Evolutionary conservation across 2,888 invertebrate species (phyloP), one percentile per base, ranked within the genome.

Genomic region (Ennomos erosarius): DNA sequence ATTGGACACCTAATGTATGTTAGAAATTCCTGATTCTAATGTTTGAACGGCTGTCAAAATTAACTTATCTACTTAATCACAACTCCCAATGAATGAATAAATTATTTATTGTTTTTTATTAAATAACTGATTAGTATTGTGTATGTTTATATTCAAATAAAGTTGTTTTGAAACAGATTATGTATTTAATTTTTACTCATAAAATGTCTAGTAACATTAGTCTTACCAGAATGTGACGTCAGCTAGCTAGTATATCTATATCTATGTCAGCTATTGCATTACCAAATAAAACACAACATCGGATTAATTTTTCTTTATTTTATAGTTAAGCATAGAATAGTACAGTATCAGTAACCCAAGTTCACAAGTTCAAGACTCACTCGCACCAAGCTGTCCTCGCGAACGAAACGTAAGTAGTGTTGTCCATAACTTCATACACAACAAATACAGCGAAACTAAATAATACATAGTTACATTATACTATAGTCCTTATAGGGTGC

Each of bases 281-380:
- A 8, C 36, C 10, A 40, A 62, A 67, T 75, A 74, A 69, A 67
- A 46, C 59, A 59, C 34, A 39, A 34, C 36, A 53, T 84, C 76
- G 70, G 88, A 87, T 90, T 90, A 88, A 88, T 89, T 82, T 84
- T 26, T 88, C 84, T 91, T 92, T 90, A 90, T 91, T 91, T 62
- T 89, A 88, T 87, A 88, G 82, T 88, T 90, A 91, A 92, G 91
- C 91, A 92, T 90, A 92, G 88, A 91, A 87, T 90, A 91, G 87
- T 90, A 91, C n/a, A 3, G 16, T 16, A 16, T n/a, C 88, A 90
- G 82, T 89, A 86, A 82, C 82, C 81, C 87, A 85, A 83, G 79
- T 84, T 83, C 80, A 81, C 88, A 88, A 88, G 88, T 87, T 85
- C 81, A 84, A 79, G 86, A 87, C 87, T 75, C 84, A 78, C 83